phyloP scores from a whole-genome alignment of 2,113 vertebrate species.

The Leptobrachium ailaonicum region DNA sequence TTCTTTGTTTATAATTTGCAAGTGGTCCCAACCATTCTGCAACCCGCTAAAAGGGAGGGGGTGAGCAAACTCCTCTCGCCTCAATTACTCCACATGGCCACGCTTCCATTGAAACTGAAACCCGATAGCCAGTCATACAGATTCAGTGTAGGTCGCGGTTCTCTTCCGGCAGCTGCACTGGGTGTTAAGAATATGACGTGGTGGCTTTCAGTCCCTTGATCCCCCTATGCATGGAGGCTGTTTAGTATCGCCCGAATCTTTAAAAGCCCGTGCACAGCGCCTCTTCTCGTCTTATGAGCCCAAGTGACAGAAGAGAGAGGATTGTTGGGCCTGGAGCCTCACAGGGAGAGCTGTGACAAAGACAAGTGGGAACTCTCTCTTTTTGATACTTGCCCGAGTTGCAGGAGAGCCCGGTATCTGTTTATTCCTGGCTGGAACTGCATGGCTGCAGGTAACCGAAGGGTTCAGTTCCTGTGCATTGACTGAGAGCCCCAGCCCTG shows the following conservation, averaged over 20 bases:
- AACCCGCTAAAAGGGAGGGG: neutral
- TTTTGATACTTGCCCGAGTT: neutral
- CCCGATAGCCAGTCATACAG: too few relatives aligned
- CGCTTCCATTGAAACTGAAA: too few relatives aligned
- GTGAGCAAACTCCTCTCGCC: too few relatives aligned
- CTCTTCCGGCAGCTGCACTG: too few relatives aligned
- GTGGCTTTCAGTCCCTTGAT: neutral
- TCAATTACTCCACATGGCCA: too few relatives aligned
- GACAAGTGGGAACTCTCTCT: neutral
- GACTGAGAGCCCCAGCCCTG: neutral
- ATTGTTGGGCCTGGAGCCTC: neutral
- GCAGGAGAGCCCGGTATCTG: neutral
- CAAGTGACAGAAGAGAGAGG: neutral
- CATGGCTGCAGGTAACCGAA: conserved; percentile 23
- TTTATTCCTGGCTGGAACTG: neutral
- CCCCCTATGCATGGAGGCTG: neutral
- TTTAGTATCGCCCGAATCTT: conserved; percentile 36
- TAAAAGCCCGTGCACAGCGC: neutral
- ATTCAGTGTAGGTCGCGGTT: too few relatives aligned
- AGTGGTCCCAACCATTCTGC: neutral
- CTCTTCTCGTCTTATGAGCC: neutral
- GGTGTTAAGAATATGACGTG: too few relatives aligned
- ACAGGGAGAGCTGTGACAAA: neutral
- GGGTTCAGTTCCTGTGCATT: neutral
- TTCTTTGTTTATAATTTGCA: conserved; percentile 48